Evolutionary conservation across 2,113 vertebrate species (phyloP).

Genomic region (Cyprinodon variegatus): DNA sequence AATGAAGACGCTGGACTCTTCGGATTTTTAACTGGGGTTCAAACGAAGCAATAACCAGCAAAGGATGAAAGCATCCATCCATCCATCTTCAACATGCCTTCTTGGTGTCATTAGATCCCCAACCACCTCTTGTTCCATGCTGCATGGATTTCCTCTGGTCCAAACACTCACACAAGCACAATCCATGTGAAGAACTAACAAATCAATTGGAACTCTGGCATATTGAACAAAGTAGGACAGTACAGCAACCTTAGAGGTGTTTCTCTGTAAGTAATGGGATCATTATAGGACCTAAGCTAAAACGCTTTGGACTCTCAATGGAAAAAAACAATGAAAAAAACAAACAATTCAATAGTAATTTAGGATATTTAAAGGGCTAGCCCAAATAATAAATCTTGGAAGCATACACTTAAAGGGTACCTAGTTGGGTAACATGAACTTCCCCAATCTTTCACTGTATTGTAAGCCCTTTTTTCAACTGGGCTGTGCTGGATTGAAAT

Average conservation of each 20-base stretch:
- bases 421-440: no score
- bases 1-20: constrained; percentile 14
- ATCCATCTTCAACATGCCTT: constrained; percentile 21
- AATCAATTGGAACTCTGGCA: constrained; percentile 11
- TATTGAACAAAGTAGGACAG: background rate
- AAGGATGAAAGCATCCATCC: background rate
- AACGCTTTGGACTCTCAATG: constrained; percentile 35
- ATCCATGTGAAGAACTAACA: background rate
- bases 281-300: constrained; percentile 53
- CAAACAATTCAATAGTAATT: constrained; percentile 32
- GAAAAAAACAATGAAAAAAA: constrained; percentile 48
- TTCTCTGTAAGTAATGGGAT: constrained; percentile 40
- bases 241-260: constrained; percentile 22
- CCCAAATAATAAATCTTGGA: no score
- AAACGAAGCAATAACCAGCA: constrained; percentile 12
- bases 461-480: no score
- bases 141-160: background rate
- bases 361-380: background rate
- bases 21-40: background rate
- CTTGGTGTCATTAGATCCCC: constrained; percentile 8
- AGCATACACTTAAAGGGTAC: no score
- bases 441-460: no score
- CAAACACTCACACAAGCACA: background rate
- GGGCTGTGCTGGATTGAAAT: no score
- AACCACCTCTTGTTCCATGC: background rate